Base-by-base conservation (phyloP, 2,888 invertebrate genomes). In the Cenopis cana region DNA sequence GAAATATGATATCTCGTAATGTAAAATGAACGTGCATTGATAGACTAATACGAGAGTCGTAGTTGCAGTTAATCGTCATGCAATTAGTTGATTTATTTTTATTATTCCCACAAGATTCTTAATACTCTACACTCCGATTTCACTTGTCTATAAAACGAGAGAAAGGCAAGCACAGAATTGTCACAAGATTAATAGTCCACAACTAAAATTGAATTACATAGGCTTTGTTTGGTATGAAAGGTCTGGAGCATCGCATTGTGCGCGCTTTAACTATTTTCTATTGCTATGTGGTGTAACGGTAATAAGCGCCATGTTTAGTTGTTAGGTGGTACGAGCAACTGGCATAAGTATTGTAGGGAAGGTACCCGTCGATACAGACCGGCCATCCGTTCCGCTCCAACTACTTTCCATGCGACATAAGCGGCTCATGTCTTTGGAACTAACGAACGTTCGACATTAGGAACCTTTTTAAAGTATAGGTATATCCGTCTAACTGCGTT, bases 201-300 rank as follows among this genome's bases (percentile, higher is more conserved):
- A 85, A 81, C 81, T 77, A 83, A 85, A 78, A 75, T 77, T 78
- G 78, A 24, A 24, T 80, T 78, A 78, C 72, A 77, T 74, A 72
- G 57, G 68, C 71, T 57, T 74, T 75, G 79, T 79, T 78, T 75
- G 61, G 76, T 81, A 83, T 83, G 81, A 83, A 85, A 84, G 81
- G 83, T 82, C 80, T 74, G 77, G 76, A 81, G 78, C 81, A 81
- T 85, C 86, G 84, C 84, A 88, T 87, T 88, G 87, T 86, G 84
- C 80, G 82, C 73, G 67, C 82, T 82, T 81, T 79, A 81, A 85
- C 84, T 85, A 85, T 87, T 85, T 85, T 81, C 86, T 88, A 85
- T 83, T 82, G 82, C 82, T 86, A 82, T 82, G 81, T 82, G 76
- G 79, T 73, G 80, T 90, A 91, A 90, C 90, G 90, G 90, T 91